A percentile compares a stretch with the other conserved stretches of the same genome.
Conservation (phyloP, 2,113 vertebrate genomes). For the Ceyx margarethae region DNA sequence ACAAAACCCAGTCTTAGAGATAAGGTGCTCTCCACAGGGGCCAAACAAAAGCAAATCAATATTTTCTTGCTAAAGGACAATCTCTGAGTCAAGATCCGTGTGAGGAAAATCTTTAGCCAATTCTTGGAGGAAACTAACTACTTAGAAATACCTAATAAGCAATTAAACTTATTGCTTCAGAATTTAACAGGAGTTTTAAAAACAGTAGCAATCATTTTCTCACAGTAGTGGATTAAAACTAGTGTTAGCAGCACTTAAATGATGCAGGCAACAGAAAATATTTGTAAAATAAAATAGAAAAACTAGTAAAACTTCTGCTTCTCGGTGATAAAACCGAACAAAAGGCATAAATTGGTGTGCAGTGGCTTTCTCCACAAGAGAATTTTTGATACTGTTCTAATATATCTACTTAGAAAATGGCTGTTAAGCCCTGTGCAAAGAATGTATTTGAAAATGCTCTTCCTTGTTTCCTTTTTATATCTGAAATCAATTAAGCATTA, state of each 20-base stretch:
- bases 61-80: slow-evolving; percentile 59
- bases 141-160: slow-evolving; percentile 59
- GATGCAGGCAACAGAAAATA: not conserved
- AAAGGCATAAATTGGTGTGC: not conserved
- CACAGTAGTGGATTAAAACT: not conserved
- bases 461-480: not conserved
- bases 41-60: slow-evolving; percentile 71
- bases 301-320: not conserved
- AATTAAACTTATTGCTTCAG: slow-evolving; percentile 48
- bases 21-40: slow-evolving; percentile 53
- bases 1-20: slow-evolving; percentile 44
- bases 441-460: not conserved
- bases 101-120: slow-evolving; percentile 50
- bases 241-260: not conserved
- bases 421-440: slow-evolving; percentile 16
- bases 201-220: slow-evolving; percentile 1
- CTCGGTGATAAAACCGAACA: not conserved
- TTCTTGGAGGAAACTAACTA: slow-evolving; percentile 50
- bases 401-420: slow-evolving; percentile 38
- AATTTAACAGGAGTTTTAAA: slow-evolving; percentile 32
- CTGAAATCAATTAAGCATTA: slow-evolving; percentile 49
- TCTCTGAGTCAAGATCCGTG: slow-evolving; percentile 39
- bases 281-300: not conserved
- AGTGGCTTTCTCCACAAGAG: not conserved
- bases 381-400: slow-evolving; percentile 27